A percentile compares a stretch with the other conserved stretches of the same genome.
Evolutionary conservation across 2,113 vertebrate species (phyloP).

Genomic region (Cnemophilus loriae): DNA sequence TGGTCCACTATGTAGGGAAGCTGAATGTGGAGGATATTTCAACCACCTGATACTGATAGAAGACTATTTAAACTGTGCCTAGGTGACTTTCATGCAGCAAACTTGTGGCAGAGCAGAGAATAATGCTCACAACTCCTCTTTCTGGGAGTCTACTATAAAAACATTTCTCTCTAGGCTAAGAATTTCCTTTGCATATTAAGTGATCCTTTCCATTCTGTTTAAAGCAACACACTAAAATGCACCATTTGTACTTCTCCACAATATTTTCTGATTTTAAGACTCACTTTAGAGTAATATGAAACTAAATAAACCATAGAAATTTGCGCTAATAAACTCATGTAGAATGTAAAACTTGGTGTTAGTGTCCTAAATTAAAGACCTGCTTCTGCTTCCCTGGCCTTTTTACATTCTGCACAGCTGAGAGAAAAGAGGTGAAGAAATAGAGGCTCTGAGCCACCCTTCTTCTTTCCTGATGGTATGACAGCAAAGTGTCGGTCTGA

Average conservation of each 20-base stretch:
- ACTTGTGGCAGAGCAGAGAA: neutral
- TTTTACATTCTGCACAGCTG: neutral
- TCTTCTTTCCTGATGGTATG: neutral
- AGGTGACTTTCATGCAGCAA: neutral
- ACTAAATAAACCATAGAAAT: constrained; percentile 36
- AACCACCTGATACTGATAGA: neutral
- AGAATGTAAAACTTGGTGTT: neutral
- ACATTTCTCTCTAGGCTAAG: constrained; percentile 14
- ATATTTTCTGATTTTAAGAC: constrained; percentile 45
- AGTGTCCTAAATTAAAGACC: neutral
- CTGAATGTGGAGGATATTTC: neutral
- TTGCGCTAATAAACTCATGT: constrained; percentile 10
- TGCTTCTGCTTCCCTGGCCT: neutral
- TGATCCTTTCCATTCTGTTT: constrained; percentile 30
- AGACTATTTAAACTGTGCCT: neutral
- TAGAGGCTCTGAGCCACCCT: neutral
- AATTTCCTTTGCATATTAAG: constrained; percentile 42
- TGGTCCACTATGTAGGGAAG: neutral
- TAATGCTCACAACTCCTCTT: neutral
- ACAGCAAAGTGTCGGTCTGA: neutral
- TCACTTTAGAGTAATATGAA: constrained; percentile 29
- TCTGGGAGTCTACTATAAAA: constrained; percentile 22
- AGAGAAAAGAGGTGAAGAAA: neutral
- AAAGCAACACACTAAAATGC: constrained; percentile 41
- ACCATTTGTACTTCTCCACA: constrained; percentile 9